Evolutionary conservation across 2,113 vertebrate genomes (phyloP).

Genomic region (Peucedramus taeniatus): DNA sequence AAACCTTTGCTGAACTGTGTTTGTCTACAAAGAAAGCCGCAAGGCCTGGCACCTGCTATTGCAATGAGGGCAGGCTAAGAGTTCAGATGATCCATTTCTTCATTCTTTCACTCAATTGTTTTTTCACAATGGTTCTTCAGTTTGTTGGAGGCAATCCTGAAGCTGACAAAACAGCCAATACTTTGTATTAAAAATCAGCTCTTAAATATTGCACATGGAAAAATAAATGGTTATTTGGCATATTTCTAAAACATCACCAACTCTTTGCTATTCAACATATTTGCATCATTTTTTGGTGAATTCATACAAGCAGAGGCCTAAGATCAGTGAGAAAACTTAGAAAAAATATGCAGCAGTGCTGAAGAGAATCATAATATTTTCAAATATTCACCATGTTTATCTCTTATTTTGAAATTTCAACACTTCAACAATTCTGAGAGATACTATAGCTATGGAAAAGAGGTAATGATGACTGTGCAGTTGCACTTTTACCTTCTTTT

Average conservation of each 20-base stretch:
- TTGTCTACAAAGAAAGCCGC: neutral
- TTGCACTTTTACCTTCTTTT: neutral
- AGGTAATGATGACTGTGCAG: neutral
- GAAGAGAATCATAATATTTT: neutral
- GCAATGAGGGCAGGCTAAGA: neutral
- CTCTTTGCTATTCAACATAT: neutral
- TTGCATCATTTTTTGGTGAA: neutral
- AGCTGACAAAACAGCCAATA: neutral
- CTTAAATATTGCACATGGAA: neutral
- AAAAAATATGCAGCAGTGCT: neutral
- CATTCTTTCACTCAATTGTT: neutral
- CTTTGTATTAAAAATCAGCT: neutral
- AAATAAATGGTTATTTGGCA: neutral
- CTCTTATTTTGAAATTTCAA: neutral
- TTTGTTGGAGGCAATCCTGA: neutral
- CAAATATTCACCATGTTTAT: neutral
- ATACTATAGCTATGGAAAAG: neutral
- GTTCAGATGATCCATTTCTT: constrained; percentile 16
- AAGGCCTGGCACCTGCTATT: neutral
- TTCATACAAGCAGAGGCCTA: neutral
- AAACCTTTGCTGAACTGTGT: neutral
- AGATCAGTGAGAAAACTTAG: neutral
- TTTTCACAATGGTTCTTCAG: neutral
- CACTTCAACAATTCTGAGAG: neutral
- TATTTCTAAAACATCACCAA: neutral